phyloP scores from a whole-genome alignment of 2,888 invertebrate species.

The Rhamnusium bicolor region DNA sequence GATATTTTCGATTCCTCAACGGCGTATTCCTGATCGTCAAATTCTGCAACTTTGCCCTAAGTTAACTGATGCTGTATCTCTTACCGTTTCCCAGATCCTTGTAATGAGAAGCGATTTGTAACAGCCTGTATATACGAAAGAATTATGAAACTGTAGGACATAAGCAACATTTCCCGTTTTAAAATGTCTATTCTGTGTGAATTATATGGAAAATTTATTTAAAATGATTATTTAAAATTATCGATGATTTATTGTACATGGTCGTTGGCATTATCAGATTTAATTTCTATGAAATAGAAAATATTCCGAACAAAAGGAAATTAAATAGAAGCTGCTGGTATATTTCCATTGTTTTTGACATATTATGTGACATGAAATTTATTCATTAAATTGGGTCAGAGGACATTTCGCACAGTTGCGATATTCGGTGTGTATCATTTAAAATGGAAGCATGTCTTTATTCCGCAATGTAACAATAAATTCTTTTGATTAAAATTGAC shows the following conservation, averaged over 20 bases:
- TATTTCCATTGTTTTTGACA: constrained; percentile 29
- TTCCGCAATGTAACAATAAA: too few species aligned
- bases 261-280: constrained; percentile 33
- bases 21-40: too few species aligned
- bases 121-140: too few species aligned
- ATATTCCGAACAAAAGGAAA: constrained; percentile 37
- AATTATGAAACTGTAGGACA: not conserved
- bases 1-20: too few species aligned
- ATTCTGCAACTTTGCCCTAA: too few species aligned
- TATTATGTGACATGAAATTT: constrained; percentile 26
- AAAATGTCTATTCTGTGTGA: constrained; percentile 23
- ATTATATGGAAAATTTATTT: constrained; percentile 40
- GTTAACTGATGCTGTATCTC: too few species aligned
- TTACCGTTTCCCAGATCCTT: too few species aligned
- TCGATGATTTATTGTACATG: constrained; percentile 34
- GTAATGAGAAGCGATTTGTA: too few species aligned
- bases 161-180: constrained; percentile 11
- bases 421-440: not conserved
- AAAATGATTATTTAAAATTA: constrained; percentile 15
- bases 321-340: constrained; percentile 20
- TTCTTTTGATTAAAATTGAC: not conserved
- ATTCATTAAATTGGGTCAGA: constrained; percentile 3
- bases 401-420: not conserved
- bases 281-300: constrained; percentile 40
- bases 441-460: not conserved